These are phyloP conservation scores for Heliconius eleuchia DNA, from an alignment of 1,140 invertebrate species.

Conservation along the genomic window DNA sequence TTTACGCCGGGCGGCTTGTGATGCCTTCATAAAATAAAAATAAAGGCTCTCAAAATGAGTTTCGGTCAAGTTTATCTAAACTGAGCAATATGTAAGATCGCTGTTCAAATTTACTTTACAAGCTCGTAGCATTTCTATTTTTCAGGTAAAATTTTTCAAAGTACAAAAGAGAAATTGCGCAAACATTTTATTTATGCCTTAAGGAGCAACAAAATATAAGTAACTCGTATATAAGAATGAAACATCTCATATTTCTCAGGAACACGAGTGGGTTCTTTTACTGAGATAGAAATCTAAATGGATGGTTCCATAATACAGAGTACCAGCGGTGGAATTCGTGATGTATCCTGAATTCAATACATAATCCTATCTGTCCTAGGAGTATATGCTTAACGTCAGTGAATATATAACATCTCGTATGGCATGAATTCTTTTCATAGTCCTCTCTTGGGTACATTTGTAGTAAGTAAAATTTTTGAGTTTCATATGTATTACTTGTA, in stretches of 20 bases:
- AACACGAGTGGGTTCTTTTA: slow-evolving; percentile 22
- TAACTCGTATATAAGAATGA: slow-evolving; percentile 13
- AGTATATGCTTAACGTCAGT: neutral
- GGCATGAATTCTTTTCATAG: slow-evolving; percentile 7
- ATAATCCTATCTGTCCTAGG: slow-evolving; percentile 15
- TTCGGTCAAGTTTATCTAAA: slow-evolving; percentile 33
- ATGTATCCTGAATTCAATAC: slow-evolving; percentile 19
- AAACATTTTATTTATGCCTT: slow-evolving; percentile 2
- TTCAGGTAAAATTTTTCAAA: neutral
- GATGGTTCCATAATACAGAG: slow-evolving; percentile 23
- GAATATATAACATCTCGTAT: slow-evolving; percentile 12
- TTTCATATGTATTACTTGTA: neutral
- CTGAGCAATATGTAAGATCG: neutral
- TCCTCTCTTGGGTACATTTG: neutral
- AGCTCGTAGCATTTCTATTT: neutral
- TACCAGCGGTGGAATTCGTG: slow-evolving; percentile 25
- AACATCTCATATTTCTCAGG: slow-evolving; percentile 24
- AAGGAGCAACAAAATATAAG: neutral
- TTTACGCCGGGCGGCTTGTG: slow-evolving; percentile 14
- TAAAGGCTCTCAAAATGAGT: slow-evolving; percentile 20
- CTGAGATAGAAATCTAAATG: slow-evolving; percentile 34
- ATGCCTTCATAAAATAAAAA: slow-evolving; percentile 36
- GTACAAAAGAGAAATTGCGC: neutral
- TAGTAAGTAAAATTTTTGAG: neutral
- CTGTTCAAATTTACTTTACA: neutral